Conservation (phyloP, 2,888 invertebrate species). For the Limnephilus lunatus region DNA sequence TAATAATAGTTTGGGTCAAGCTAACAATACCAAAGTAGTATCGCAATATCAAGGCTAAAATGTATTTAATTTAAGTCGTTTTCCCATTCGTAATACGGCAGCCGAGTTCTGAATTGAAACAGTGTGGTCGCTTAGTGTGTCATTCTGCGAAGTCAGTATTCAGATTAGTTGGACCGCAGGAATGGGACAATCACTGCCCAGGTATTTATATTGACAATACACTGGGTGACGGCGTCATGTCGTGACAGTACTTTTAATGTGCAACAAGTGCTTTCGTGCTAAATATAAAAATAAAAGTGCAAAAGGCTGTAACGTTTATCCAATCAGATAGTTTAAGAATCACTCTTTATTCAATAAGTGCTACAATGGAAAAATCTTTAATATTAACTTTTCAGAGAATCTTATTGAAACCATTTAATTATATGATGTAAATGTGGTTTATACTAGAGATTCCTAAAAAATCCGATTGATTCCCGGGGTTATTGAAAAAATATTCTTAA, state of each 20-base stretch:
- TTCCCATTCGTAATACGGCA: constrained; percentile 23
- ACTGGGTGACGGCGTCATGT: constrained; percentile 3
- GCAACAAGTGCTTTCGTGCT: background rate
- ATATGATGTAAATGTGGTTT: background rate
- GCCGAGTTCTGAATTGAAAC: background rate
- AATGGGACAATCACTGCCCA: background rate
- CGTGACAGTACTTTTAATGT: constrained; percentile 7
- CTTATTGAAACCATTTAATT: too few relatives aligned
- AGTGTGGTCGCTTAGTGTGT: background rate
- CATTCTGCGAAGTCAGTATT: constrained; percentile 31
- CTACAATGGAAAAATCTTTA: background rate
- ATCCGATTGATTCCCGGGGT: background rate
- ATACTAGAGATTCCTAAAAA: background rate
- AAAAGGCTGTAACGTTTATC: background rate
- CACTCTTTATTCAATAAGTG: background rate
- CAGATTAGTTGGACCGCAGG: constrained; percentile 29
- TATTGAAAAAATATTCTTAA: too few relatives aligned
- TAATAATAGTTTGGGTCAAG: background rate
- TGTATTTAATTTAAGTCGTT: background rate
- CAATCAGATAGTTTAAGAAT: background rate
- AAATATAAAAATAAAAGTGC: background rate
- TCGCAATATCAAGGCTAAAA: constrained; percentile 31
- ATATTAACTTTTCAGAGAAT: background rate
- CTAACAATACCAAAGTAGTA: background rate
- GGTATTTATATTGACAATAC: constrained; percentile 9